Percentiles rank a stretch among this genome's conserved stretches.
These are phyloP conservation scores for Fragum fragum DNA, from an alignment of 2,888 invertebrate species.

Conservation along the genomic window DNA sequence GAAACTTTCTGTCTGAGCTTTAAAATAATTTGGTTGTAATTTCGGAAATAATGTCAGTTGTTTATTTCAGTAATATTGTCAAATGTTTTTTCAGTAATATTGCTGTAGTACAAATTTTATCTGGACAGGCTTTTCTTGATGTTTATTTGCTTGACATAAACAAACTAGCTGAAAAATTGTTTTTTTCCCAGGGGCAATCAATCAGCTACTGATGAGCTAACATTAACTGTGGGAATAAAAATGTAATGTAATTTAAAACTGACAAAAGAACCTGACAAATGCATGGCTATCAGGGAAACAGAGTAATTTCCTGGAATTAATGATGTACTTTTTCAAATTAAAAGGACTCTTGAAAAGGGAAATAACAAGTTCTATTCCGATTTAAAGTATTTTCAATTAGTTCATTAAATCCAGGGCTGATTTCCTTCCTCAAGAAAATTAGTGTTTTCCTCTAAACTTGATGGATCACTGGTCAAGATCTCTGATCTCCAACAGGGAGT, in stretches of 20 bases:
- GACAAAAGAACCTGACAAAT: constrained; percentile 4
- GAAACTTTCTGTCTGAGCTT: no score
- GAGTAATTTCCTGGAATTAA: constrained; percentile 18
- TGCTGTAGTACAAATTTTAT: no score
- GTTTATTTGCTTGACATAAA: neutral
- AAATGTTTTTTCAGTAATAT: no score
- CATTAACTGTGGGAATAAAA: neutral
- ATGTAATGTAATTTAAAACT: constrained; percentile 3
- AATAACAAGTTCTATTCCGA: neutral
- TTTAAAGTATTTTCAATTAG: neutral
- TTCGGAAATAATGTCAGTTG: no score
- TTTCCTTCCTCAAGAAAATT: no score
- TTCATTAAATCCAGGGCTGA: neutral
- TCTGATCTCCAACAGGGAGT: no score
- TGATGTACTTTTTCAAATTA: constrained; percentile 10
- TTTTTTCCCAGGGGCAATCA: neutral
- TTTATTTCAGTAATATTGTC: no score
- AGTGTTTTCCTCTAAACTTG: no score
- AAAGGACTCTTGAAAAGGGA: neutral
- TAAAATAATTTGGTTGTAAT: no score
- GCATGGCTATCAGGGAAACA: constrained; percentile 1
- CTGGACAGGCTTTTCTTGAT: neutral
- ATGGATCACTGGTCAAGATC: no score
- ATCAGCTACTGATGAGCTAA: neutral
- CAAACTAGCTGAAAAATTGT: neutral